Evolutionary conservation across 2,888 invertebrate genomes (phyloP), one percentile per base, ranked within the genome.

Genomic region (Gasteruption jaculator): DNA sequence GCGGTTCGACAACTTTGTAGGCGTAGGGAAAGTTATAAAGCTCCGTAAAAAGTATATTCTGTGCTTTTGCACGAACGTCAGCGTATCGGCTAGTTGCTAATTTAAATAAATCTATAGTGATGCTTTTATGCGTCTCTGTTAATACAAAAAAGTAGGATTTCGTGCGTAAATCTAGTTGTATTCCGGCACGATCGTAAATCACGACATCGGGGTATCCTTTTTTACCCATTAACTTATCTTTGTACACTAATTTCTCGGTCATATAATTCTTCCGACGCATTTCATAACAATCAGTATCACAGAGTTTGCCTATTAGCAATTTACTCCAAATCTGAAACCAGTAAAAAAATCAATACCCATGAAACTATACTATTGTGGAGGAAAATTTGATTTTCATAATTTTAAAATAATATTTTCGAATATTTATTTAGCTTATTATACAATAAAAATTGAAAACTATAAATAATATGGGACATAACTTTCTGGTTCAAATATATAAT

Each of bases 21-120:
- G 86, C 85, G 63, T 82, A 83, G 0, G 85, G 79, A 62, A 83
- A 85, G 59, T 77, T 76, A 30, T 75, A 73, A 20, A 88, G 72
- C 54, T 81, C 77, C 59, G 74, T 73, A 50, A 78, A 78, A 2
- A 91, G 71, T 43, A 80, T 78, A 1, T 70, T 60, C 72, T 91
- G 90, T 1, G 89, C 83, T 34, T 74, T 71, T 5, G 76, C 74
- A 35, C 91, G 78, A 61, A 84, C 82, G 62, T 79, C 77, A 58
- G 82, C 79, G 60, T 87, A 88, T 54, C 80, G 75, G 56, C 82
- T 83, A 19, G 78, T 79, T 3, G 81, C 74, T 30, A 88, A 68
- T 38, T 75, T 71, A 36, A 84, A 73, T 19, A 89, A 62, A 61
- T 83, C 78, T 15, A 76, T 59, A 58, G 85, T 71, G 39, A 86